Evolutionary conservation across 1,140 invertebrate species (phyloP), one percentile per base, ranked within the genome.

Genomic region (Chlorops oryzae): DNA sequence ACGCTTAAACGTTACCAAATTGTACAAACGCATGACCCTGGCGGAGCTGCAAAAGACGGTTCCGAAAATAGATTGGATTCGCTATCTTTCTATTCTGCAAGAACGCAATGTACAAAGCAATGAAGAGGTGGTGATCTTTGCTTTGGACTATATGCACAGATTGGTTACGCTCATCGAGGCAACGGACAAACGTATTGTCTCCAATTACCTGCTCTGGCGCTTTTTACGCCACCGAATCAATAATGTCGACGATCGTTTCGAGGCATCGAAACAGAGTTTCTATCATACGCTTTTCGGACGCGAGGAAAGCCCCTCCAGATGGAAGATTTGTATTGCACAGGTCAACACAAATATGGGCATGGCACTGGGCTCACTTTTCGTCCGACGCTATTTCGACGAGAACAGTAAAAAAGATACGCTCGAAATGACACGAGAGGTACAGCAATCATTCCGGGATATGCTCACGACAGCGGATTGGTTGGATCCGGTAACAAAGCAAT

Each of bases 311-410:
- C 96, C 74, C 72, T 96, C 71, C 80, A 92, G 50, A 89, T 92
- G 93, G 91, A 96, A 76, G 85, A 88, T 4, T 83, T 95, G 89
- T 89, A 67, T 74, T 85, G 28, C 86, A 86, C 62, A 85, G 84
- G 34, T 85, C 84, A 23, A 97, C 57, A 92, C 92, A 1, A 94
- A 94, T 65, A 88, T 98, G 68, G 91, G 81, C 28, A 96, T 96
- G 75, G 93, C 94, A 0, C 80, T 96, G 35, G 92, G 93, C 1
- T 91, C 92, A 0, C 92, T 96, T 83, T 98, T 96, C 65, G 92
- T 97, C 0, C 77, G 87, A 22, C 87, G 94, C 65, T 85, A 86
- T 10, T 94, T 94, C 65, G 80, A 90, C 54, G 82, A 84, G 12
- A 81, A 88, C 54, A 86, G 88, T 10, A 92, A 92, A 70, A 75